Percentiles rank a stretch among this genome's conserved stretches.
phyloP scores from a whole-genome alignment of 2,888 invertebrate genomes.

The Ormia ochracea region DNA sequence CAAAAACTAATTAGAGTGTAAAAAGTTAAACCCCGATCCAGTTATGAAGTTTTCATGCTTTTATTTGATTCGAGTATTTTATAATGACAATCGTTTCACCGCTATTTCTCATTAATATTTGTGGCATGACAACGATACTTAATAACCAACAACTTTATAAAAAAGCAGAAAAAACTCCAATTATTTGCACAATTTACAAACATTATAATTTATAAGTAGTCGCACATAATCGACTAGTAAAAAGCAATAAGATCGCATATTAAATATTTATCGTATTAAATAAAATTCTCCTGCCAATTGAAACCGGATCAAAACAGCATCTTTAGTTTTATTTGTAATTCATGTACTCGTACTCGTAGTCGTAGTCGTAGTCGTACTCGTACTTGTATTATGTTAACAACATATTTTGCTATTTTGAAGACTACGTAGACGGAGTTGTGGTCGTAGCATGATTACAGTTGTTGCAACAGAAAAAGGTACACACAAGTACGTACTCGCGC shows the following conservation, averaged over 20 bases:
- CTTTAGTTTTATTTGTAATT: background rate
- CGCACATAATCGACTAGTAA: background rate
- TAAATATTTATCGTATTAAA: constrained; percentile 39
- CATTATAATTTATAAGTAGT: constrained; percentile 36
- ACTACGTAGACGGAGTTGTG: background rate
- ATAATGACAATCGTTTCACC: constrained; percentile 26
- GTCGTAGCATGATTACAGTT: constrained; percentile 1
- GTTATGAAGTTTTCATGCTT: constrained; percentile 6
- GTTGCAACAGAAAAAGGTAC: background rate
- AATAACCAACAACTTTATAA: background rate
- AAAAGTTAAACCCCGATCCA: constrained; percentile 1
- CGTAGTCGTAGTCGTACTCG: no score
- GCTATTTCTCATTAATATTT: constrained; percentile 32
- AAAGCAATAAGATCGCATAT: constrained; percentile 33
- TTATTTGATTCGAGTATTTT: background rate
- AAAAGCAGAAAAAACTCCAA: background rate
- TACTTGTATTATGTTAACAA: background rate
- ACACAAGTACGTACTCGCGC: background rate
- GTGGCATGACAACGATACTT: constrained; percentile 5
- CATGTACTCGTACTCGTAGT: no score
- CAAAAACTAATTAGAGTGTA: constrained; percentile 32
- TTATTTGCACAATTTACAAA: constrained; percentile 10
- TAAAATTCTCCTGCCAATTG: constrained; percentile 31
- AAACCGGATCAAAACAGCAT: constrained; percentile 42
- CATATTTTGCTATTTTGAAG: no score